Base-by-base conservation (phyloP, 2,113 vertebrate genomes). In the Symphodus melops region DNA sequence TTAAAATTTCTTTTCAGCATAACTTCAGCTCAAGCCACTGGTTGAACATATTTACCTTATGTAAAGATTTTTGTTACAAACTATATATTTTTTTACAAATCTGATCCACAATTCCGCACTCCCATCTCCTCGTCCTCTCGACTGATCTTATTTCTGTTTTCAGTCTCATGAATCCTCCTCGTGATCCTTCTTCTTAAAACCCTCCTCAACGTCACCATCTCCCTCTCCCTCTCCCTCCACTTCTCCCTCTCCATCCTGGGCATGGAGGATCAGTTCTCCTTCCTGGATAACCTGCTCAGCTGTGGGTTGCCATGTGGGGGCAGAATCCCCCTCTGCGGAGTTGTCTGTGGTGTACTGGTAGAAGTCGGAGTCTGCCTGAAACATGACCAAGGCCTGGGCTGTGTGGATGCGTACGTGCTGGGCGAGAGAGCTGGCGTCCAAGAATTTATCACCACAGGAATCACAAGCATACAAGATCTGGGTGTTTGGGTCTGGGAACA, bases 401-500 rank as follows among this genome's bases (percentile, higher is more conserved):
- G 98, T 99, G 95, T 99, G 98, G 89, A 99, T 97, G 73, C 98
- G 97, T 7, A 99, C 97, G 0, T 99, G 98, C 92, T 98, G 97
- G 0, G 98, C 98, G 66, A 99, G 89, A 77, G 97, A 98, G 86
- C 84, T 96, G 67, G 97, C 97, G 0, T 99, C 98, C 90, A 97
- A 82, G 85, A 99, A 99, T 81, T 99, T 99, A 75, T 98, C 97
- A 1, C 97, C 97, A 3, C 98, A 98, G 0, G 97, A 98, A 72
- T 99, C 98, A 6, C 98, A 99, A 20, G 97, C 98, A 0, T 98
- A 98, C 11, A 99, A 93, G 87, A 99, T 99, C 87, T 98, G 96
- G 0, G 97, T 98, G 93, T 98, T 97, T 81, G 98, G 97, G 80
- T 99, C 97, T 99, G 93, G 8, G 13, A 54, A 13, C 13, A 93